A percentile compares a stretch with the other conserved stretches of the same genome.
These are phyloP conservation scores for Oryzias sinensis DNA, from an alignment of 2,797 vertebrate species.

Conservation along the genomic window DNA sequence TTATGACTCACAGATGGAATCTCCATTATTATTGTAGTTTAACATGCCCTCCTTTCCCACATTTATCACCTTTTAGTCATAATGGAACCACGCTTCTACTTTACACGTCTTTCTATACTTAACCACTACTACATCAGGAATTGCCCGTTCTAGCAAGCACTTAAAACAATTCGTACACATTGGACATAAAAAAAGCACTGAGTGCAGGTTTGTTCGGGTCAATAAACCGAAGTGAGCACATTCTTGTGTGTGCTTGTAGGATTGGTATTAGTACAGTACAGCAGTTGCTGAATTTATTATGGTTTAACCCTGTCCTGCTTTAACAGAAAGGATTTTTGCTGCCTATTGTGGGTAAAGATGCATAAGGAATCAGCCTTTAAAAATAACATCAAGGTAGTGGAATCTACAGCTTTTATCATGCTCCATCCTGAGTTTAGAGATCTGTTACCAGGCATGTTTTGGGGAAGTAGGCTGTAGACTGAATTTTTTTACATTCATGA, in stretches of 20 bases:
- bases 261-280: constrained; percentile 46
- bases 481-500: too few relatives aligned
- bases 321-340: constrained; percentile 45
- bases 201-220: constrained; percentile 26
- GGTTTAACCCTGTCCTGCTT: constrained; percentile 30
- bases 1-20: constrained; percentile 24
- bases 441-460: too few relatives aligned
- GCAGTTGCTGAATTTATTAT: constrained; percentile 67
- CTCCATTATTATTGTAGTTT: constrained; percentile 11
- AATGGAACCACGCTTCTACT: constrained; percentile 15
- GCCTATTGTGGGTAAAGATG: constrained; percentile 25
- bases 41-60: constrained; percentile 9
- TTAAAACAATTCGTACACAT: constrained; percentile 28
- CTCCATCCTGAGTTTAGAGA: too few relatives aligned
- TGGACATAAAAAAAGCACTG: constrained; percentile 28
- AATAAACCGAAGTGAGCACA: constrained; percentile 2
- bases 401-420: neutral
- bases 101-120: constrained; percentile 2
- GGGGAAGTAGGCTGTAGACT: too few relatives aligned
- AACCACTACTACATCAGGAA: constrained; percentile 5
- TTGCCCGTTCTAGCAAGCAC: constrained; percentile 7
- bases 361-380: constrained; percentile 31
- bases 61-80: constrained; percentile 13
- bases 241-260: constrained; percentile 5
- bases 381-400: constrained; percentile 27